These are phyloP conservation scores for Nemapogon koenigi DNA, from an alignment of 2,888 invertebrate species.

Conservation along the genomic window DNA sequence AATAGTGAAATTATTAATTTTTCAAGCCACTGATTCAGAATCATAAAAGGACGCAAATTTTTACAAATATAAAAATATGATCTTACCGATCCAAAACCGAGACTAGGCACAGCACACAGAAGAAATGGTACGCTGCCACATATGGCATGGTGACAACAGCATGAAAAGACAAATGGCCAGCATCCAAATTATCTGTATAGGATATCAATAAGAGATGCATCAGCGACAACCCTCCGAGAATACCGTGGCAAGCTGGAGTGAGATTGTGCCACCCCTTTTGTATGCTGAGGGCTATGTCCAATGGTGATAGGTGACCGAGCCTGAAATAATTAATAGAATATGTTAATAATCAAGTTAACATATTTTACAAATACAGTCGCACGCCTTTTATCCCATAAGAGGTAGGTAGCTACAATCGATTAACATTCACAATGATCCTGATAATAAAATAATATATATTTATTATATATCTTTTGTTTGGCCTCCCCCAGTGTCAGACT, in stretches of 20 bases:
- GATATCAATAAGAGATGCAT: conserved; percentile 66
- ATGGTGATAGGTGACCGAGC: conserved; percentile 49
- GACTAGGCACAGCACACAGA: conserved; percentile 63
- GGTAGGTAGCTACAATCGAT: no score
- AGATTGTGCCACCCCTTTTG: conserved; percentile 58
- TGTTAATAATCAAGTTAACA: no score
- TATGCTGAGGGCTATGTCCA: conserved; percentile 57
- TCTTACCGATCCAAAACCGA: conserved; percentile 67
- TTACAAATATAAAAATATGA: conserved; percentile 8
- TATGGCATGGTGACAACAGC: conserved; percentile 57
- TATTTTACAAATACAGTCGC: no score
- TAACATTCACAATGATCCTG: no score
- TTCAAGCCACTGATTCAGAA: no score
- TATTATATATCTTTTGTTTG: no score
- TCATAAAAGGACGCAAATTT: no score
- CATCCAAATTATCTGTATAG: conserved; percentile 53
- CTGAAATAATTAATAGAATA: conserved; percentile 28
- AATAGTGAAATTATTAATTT: no score
- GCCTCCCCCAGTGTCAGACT: no score
- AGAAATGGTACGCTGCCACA: conserved; percentile 61
- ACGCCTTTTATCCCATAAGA: no score
- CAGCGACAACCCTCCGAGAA: conserved; percentile 64
- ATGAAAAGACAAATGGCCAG: conserved; percentile 52
- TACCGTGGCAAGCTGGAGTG: conserved; percentile 64
- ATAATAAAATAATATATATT: no score